Conservation (phyloP, 2,888 invertebrate species). For the Nemapogon koenigi region DNA sequence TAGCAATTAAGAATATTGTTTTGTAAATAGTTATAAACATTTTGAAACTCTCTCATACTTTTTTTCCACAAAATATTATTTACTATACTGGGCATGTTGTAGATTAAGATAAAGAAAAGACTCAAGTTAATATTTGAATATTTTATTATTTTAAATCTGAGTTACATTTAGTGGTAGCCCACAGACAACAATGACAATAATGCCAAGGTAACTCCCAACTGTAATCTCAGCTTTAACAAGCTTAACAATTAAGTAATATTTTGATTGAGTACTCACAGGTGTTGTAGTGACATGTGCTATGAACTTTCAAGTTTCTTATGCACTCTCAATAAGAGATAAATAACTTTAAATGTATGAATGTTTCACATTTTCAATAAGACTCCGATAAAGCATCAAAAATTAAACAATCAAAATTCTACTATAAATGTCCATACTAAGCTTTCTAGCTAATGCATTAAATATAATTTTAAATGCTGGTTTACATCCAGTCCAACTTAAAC, state of each 20-base stretch:
- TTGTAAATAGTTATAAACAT: neutral
- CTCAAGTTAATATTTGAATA: too few species aligned
- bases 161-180: conserved; percentile 54
- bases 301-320: neutral
- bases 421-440: conserved; percentile 53
- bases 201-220: conserved; percentile 37
- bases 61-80: neutral
- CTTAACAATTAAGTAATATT: neutral
- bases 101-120: neutral
- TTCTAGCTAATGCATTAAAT: conserved; percentile 55
- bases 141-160: conserved; percentile 60
- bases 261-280: neutral
- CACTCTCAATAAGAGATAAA: conserved; percentile 18
- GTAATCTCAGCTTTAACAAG: neutral
- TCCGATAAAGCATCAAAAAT: neutral
- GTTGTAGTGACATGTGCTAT: neutral
- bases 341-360: too few species aligned
- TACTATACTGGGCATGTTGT: neutral
- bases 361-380: neutral
- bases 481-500: conserved; percentile 37
- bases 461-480: conserved; percentile 55
- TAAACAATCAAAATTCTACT: conserved; percentile 38
- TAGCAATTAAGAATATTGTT: neutral
- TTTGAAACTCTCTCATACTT: neutral
- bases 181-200: conserved; percentile 47